phyloP scores from a whole-genome alignment of 2,888 invertebrate species.

The Cephus spinipes region DNA sequence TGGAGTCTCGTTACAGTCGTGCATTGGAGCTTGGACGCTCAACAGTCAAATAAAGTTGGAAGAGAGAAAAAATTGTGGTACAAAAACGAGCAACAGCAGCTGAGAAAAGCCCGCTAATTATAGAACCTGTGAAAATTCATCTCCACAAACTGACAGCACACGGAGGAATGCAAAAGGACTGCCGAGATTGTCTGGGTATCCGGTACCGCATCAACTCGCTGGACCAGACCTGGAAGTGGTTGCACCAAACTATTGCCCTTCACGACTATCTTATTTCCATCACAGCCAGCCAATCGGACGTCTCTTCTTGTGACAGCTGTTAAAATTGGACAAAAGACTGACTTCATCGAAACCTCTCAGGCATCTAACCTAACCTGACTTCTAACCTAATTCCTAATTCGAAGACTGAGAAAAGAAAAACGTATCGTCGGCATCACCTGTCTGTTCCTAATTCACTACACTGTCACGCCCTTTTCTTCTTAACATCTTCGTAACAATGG shows the following conservation, averaged over 20 bases:
- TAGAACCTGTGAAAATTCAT: not conserved
- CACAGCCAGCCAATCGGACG: conserved; percentile 80
- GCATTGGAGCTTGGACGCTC: not conserved
- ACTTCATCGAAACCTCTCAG: not conserved
- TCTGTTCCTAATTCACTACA: not conserved
- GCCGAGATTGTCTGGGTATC: conserved; percentile 88
- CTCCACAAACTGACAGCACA: conserved; percentile 57
- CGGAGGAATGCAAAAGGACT: conserved; percentile 74
- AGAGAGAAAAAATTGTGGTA: not conserved
- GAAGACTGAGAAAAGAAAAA: not conserved
- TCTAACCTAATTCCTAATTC: not conserved
- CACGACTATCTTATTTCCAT: conserved; percentile 89
- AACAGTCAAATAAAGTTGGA: not conserved
- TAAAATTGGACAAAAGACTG: conserved; percentile 8
- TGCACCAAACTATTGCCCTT: conserved; percentile 89
- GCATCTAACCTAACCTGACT: not conserved
- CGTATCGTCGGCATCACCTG: not conserved
- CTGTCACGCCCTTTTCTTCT: not conserved
- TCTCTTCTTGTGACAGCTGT: conserved; percentile 31
- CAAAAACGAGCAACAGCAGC: not conserved
- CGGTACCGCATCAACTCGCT: conserved; percentile 88
- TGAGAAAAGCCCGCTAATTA: not conserved
- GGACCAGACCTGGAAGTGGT: conserved; percentile 96
- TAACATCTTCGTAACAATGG: not conserved
- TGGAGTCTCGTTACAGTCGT: not conserved